Evolutionary conservation across 2,113 vertebrate species (phyloP).

Genomic region (Labeo rohita): DNA sequence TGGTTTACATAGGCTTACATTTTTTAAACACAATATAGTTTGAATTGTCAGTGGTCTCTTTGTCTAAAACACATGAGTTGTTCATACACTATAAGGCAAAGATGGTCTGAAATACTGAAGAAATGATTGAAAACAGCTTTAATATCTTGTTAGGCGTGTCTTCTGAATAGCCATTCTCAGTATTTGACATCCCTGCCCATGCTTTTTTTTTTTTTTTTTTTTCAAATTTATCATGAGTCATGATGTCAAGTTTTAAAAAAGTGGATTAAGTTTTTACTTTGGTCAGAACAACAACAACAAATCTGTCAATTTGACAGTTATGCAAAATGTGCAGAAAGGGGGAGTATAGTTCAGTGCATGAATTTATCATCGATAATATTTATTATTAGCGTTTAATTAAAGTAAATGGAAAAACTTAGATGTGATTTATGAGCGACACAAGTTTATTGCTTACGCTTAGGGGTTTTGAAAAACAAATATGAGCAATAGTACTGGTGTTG

Average conservation of each 20-base stretch:
- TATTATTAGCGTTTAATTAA: background rate
- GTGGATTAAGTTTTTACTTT: background rate
- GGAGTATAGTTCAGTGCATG: background rate
- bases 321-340: background rate
- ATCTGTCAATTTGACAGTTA: background rate
- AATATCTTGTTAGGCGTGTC: background rate
- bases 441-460: background rate
- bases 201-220: background rate
- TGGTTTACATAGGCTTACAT: too few species aligned
- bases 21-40: background rate
- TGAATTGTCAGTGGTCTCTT: background rate
- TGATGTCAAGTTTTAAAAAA: background rate
- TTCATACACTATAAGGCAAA: background rate
- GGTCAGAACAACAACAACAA: background rate
- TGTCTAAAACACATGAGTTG: background rate
- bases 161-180: background rate
- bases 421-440: background rate
- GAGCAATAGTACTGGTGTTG: background rate
- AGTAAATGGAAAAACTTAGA: background rate
- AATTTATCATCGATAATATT: conserved; percentile 11
- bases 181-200: background rate
- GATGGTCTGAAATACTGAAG: background rate
- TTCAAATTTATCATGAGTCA: background rate
- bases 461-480: background rate
- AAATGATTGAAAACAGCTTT: background rate